Percentiles rank a stretch among this genome's conserved stretches.
Conservation (phyloP, 1,140 invertebrate species). For the Oncopodura yosiiana region DNA sequence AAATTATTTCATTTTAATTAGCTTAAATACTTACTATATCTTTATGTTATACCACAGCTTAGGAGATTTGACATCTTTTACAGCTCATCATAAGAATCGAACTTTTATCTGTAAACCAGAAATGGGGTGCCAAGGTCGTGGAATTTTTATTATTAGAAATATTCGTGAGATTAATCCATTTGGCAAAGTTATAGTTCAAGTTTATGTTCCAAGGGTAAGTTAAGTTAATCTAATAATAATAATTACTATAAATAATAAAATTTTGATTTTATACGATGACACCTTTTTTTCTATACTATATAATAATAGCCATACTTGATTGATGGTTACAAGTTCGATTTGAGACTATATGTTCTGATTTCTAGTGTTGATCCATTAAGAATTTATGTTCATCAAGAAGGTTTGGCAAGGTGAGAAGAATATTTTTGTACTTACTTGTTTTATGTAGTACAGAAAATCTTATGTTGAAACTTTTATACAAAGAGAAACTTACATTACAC, state of each 20-base stretch:
- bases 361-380: conserved; percentile 87
- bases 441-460: background rate
- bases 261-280: no score
- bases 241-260: background rate
- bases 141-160: conserved; percentile 74
- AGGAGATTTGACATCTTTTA: conserved; percentile 32
- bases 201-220: conserved; percentile 54
- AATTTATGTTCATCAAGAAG: conserved; percentile 92
- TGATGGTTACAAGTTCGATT: conserved; percentile 94
- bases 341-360: conserved; percentile 88
- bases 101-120: conserved; percentile 84
- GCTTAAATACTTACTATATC: background rate
- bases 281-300: background rate
- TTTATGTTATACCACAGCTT: conserved; percentile 1
- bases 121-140: conserved; percentile 71
- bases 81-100: conserved; percentile 55
- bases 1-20: background rate
- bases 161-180: conserved; percentile 65
- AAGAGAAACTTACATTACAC: conserved; percentile 26
- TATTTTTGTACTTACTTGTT: background rate
- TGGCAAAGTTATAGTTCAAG: conserved; percentile 75
- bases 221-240: background rate
- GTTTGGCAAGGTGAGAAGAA: conserved; percentile 60
- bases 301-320: conserved; percentile 66
- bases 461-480: conserved; percentile 38